A percentile compares a stretch with the other conserved stretches of the same genome.
Conservation (phyloP, 2,888 invertebrate species). For the Diloba caeruleocephala region DNA sequence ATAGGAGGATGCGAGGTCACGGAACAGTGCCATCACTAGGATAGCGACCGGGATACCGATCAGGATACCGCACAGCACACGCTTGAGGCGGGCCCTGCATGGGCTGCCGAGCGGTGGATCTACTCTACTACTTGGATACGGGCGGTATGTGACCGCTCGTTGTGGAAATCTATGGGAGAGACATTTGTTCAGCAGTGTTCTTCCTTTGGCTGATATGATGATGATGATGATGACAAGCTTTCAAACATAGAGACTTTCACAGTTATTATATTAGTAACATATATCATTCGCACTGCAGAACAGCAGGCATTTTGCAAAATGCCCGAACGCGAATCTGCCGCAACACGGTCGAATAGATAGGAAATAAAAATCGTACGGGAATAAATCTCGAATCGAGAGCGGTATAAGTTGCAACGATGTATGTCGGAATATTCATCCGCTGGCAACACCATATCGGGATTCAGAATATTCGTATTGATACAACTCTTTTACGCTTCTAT, state of each 20-base stretch:
- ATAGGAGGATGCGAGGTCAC: too few relatives aligned
- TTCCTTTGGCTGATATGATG: too few relatives aligned
- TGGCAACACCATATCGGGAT: constrained; percentile 41
- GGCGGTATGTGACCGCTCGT: too few relatives aligned
- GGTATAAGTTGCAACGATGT: constrained; percentile 57
- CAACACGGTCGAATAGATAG: constrained; percentile 58
- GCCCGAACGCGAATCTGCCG: constrained; percentile 38
- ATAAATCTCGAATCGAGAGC: constrained; percentile 61
- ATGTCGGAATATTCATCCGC: constrained; percentile 41
- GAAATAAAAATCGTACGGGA: constrained; percentile 64
- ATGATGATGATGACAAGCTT: too few relatives aligned
- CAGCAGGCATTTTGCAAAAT: constrained; percentile 48
- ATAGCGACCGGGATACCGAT: too few relatives aligned
- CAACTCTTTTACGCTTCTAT: constrained; percentile 29
- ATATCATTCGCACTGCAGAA: constrained; percentile 25
- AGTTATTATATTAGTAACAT: constrained; percentile 1
- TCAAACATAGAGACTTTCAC: constrained; percentile 1
- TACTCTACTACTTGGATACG: too few relatives aligned
- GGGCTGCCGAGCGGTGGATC: too few relatives aligned
- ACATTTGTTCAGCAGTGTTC: too few relatives aligned
- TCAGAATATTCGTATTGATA: constrained; percentile 39
- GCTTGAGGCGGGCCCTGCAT: too few relatives aligned
- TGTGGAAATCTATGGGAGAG: too few relatives aligned
- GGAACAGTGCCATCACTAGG: too few relatives aligned
- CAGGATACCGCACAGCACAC: too few relatives aligned